Evolutionary conservation across 1,140 invertebrate species (phyloP), one percentile per base, ranked within the genome.

Genomic region (Maconellicoccus hirsutus): DNA sequence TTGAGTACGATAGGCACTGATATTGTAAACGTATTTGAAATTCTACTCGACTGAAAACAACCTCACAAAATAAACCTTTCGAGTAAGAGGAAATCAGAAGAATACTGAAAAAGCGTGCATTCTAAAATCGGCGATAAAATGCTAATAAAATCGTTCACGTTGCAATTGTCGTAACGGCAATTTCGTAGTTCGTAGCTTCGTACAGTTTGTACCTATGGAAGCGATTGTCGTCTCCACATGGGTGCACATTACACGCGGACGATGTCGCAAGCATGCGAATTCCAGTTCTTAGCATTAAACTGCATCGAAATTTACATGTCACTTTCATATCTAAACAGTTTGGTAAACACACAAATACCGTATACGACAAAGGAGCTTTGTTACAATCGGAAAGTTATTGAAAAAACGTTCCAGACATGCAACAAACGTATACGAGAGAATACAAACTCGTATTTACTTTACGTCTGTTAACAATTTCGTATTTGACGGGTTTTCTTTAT

Each of bases 291-390:
- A 52, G 42, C 42, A 52, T 52, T 8, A 52, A 52, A 52, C 10
- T 52, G 42, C 42, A 52, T 52, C 42, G 42, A 52, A 52, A 52
- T 52, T 52, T 52, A 52, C 42, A 52, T 52, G 42, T 52, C 42
- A 52, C 42, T 52, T 52, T 52, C 42, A 52, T 52, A 52, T 52
- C 42, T 52, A 52, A 52, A 52, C 42, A 52, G 12, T 52, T 52
- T 52, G 42, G 42, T 52, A 52, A 52, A 52, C 42, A 52, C 42
- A 16, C 2, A 52, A 8, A 3, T 38, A 14, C 33, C 42, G 29
- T 33, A 33, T 33, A 52, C 42, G 16, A 52, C 42, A 52, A 52
- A 52, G 42, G 6, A 52, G 42, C 42, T 52, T 52, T 19, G 42
- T 52, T 52, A 52, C 42, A 14, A 3, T 52, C n/a, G 42, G 42